Base-by-base conservation (phyloP, 1,140 invertebrate species). In the Lanistes nyassanus region DNA sequence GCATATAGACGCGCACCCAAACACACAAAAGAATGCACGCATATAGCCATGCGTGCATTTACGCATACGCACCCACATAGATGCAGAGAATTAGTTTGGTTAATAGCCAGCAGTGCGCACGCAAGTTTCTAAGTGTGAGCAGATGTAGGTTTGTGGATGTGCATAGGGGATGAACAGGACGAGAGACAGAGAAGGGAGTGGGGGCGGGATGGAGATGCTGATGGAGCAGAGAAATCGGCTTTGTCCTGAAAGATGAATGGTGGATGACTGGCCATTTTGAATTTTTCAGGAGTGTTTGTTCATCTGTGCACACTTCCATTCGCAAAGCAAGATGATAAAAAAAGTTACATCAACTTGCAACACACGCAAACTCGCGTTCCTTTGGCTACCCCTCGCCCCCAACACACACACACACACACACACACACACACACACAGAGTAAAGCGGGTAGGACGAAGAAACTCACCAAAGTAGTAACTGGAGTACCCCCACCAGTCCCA, bases 401-500 rank as follows among this genome's bases (percentile, higher is more conserved):
- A 29, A 11, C 58, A 62, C 9, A 19, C 58, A 16, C 31, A 62
- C n/a, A n/a, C n/a, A n/a, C n/a, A n/a, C n/a, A n/a, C n/a, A n/a
- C n/a, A n/a, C n/a, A n/a, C n/a, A n/a, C n/a, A n/a, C n/a, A n/a
- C n/a, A n/a, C n/a, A n/a, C n/a, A n/a, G n/a, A n/a, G n/a, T n/a
- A n/a, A n/a, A n/a, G n/a, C n/a, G n/a, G n/a, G n/a, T n/a, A n/a
- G n/a, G n/a, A n/a, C n/a, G n/a, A n/a, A n/a, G n/a, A 7, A 23
- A 75, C 76, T 77, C 77, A 86, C 84, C 86, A 72, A 82, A 87
- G n/a, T 76, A 56, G 23, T 65, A 16, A 13, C 82, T 82, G 4
- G 85, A 86, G 68, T 87, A 88, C 13, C 83, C 86, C 83, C 81
- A 90, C 89, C 89, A 90, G 69, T 90, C 89, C 87, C 88, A 90